Evolutionary conservation across 2,888 invertebrate species (phyloP).

Genomic region (Coleophora flavipennella): DNA sequence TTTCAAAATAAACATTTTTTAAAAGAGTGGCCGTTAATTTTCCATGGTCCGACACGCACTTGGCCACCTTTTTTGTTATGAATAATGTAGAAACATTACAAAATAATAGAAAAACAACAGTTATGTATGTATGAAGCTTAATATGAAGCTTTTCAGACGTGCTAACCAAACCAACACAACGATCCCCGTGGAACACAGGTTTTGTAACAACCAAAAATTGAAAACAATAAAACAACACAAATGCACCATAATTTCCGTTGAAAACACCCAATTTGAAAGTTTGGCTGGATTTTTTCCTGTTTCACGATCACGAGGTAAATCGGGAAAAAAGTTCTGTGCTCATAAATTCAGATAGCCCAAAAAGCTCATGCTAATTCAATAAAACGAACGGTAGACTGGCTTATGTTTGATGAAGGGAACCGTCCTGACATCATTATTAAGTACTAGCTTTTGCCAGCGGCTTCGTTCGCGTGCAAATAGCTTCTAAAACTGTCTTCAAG

Average conservation of each 20-base stretch:
- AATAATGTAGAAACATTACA: neutral
- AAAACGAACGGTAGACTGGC: constrained; percentile 48
- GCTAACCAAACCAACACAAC: constrained; percentile 32
- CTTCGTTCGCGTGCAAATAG: too few relatives aligned
- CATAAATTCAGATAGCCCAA: constrained; percentile 55
- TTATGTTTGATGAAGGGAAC: constrained; percentile 58
- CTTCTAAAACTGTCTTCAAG: too few relatives aligned
- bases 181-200: constrained; percentile 30
- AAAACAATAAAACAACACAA: too few relatives aligned
- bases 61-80: too few relatives aligned
- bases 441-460: too few relatives aligned
- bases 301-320: constrained; percentile 43
- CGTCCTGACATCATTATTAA: constrained; percentile 23
- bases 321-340: constrained; percentile 41
- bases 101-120: too few relatives aligned
- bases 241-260: too few relatives aligned
- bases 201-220: constrained; percentile 19
- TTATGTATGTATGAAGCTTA: too few relatives aligned
- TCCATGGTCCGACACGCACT: too few relatives aligned
- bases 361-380: constrained; percentile 69
- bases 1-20: too few relatives aligned
- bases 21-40: too few relatives aligned
- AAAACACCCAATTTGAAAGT: constrained; percentile 46
- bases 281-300: constrained; percentile 30
- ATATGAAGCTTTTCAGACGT: too few relatives aligned